Percentiles rank a stretch among this genome's conserved stretches.
Conservation (phyloP, 2,797 vertebrate genomes). For the Cuculus canorus region DNA sequence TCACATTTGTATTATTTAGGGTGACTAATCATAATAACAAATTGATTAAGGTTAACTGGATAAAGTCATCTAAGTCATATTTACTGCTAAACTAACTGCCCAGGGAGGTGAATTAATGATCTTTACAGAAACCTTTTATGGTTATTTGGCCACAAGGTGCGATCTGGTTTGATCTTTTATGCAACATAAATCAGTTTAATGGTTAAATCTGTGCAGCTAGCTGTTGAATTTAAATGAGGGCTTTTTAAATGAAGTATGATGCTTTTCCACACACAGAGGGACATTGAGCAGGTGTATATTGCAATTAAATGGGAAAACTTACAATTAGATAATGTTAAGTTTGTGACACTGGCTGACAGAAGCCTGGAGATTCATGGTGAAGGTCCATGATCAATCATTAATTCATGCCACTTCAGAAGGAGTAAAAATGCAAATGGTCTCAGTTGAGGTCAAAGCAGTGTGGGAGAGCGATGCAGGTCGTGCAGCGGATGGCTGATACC, state of each 20-base stretch:
- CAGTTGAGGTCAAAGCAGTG: constrained; percentile 44
- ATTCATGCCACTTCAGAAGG: not conserved
- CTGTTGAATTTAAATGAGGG: constrained; percentile 74
- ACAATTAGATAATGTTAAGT: constrained; percentile 74
- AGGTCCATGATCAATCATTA: constrained; percentile 48
- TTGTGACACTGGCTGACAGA: constrained; percentile 65
- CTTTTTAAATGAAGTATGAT: constrained; percentile 73
- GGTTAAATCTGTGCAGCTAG: constrained; percentile 72
- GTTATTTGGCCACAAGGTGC: constrained; percentile 75
- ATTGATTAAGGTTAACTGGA: constrained; percentile 77
- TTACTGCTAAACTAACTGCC: constrained; percentile 76
- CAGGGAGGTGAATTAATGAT: constrained; percentile 76
- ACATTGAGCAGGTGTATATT: constrained; percentile 73
- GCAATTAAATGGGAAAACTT: constrained; percentile 74
- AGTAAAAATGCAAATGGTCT: constrained; percentile 53
- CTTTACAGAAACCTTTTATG: constrained; percentile 76
- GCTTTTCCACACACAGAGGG: constrained; percentile 52
- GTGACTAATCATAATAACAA: constrained; percentile 72
- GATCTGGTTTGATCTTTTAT: constrained; percentile 74
- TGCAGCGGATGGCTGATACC: not conserved
- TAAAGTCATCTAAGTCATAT: constrained; percentile 73
- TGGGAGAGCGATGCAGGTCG: not conserved
- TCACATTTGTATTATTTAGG: constrained; percentile 63
- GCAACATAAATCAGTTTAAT: constrained; percentile 78
- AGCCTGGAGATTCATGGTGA: constrained; percentile 56